Percentiles rank a stretch among this genome's conserved stretches.
Evolutionary conservation across 2,888 invertebrate species (phyloP).

Genomic region (Colletes collaris): DNA sequence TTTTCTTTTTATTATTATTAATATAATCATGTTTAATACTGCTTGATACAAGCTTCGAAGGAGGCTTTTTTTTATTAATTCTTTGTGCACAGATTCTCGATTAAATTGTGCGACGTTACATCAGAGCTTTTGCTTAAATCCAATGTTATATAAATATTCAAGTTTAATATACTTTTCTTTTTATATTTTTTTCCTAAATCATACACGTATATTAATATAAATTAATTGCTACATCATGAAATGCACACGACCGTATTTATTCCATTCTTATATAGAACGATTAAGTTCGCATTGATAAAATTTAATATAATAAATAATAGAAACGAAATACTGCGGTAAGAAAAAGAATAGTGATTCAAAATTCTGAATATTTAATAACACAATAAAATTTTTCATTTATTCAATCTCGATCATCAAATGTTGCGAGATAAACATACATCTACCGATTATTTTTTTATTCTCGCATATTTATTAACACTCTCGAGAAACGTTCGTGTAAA

Average conservation of each 20-base stretch:
- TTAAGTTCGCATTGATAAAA: conserved; percentile 13
- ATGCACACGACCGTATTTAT: conserved; percentile 22
- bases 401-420: conserved; percentile 19
- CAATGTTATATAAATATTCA: conserved; percentile 15
- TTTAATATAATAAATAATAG: conserved; percentile 31
- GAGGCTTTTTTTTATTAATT: background rate
- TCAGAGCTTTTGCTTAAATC: conserved; percentile 15
- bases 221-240: conserved; percentile 30
- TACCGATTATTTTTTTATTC: conserved; percentile 7
- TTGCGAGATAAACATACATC: conserved; percentile 15
- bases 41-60: conserved; percentile 13
- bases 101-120: conserved; percentile 43
- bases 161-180: conserved; percentile 16
- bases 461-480: background rate
- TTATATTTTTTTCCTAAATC: conserved; percentile 10
- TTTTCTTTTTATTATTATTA: background rate
- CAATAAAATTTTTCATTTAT: conserved; percentile 1
- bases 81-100: conserved; percentile 24
- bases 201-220: conserved; percentile 28
- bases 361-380: conserved; percentile 16
- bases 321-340: conserved; percentile 2
- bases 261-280: conserved; percentile 31
- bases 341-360: conserved; percentile 12
- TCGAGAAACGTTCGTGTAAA: conserved; percentile 48
- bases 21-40: conserved; percentile 1